phyloP scores from a whole-genome alignment of 2,113 vertebrate species.

The Sylvietta virens region DNA sequence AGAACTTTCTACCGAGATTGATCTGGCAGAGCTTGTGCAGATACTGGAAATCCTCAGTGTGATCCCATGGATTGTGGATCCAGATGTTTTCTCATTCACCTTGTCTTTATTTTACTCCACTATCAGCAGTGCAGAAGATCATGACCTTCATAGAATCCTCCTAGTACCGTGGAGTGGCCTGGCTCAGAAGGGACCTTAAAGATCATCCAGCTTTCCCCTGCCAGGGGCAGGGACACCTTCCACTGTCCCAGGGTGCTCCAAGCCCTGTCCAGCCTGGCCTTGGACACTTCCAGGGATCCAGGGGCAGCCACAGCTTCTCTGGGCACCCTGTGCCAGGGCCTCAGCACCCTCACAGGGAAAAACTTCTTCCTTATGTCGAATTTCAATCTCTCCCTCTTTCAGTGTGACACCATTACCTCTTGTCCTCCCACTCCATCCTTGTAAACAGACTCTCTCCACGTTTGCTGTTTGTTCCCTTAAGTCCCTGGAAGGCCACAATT shows the following conservation, averaged over 20 bases:
- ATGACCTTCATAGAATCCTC: neutral
- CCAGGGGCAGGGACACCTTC: neutral
- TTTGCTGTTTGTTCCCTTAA: neutral
- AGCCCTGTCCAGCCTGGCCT: accelerated
- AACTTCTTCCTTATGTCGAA: neutral
- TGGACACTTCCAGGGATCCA: neutral
- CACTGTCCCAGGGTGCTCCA: accelerated
- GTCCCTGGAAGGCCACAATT: accelerated
- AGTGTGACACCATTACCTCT: neutral
- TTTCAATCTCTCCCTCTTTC: neutral
- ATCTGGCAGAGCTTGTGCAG: neutral
- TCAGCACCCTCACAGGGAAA: accelerated
- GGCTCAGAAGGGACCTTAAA: neutral
- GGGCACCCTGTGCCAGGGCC: neutral
- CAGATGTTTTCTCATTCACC: neutral
- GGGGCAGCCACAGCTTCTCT: neutral
- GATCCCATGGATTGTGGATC: neutral
- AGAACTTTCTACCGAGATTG: neutral
- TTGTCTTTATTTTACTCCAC: neutral
- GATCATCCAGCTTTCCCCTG: neutral
- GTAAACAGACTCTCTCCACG: neutral
- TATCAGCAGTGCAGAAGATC: neutral
- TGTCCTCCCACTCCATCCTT: neutral
- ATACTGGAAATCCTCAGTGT: neutral
- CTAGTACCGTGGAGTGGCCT: accelerated